Evolutionary conservation across 2,888 invertebrate genomes (phyloP), one percentile per base, ranked within the genome.

Genomic region (Anarsia innoxiella): DNA sequence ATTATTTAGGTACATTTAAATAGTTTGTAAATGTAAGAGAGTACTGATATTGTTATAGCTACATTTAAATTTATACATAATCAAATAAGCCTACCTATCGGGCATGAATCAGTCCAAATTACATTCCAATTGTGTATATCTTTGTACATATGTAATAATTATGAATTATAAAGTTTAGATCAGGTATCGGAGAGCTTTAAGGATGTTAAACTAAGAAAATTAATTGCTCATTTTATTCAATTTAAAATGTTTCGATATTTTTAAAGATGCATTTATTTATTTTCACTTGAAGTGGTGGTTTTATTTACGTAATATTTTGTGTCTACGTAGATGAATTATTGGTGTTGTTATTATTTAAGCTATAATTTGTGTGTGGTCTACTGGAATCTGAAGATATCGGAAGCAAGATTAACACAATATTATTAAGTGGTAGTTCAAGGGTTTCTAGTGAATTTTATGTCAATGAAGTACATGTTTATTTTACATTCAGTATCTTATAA

Each of bases 41-140:
- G 80, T 83, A 80, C 80, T 83, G 79, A 79, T 79, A 73, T 69
- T 67, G 63, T 70, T 73, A 74, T 65, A 65, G 59, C 56, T 63
- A 64, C 54, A n/a, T 50, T 63, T 61, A 59, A 65, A 64, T 58
- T 62, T 66, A 58, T 56, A 59, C 60, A 65, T 69, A 62, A 68
- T 61, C 58, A 62, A 56, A 53, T 39, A 23, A 37, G 33, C 36
- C 35, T 67, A 68, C 63, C 70, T 67, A 56, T 65, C 65, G 61
- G 64, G 68, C 77, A 66, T 69, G 66, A 62, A 52, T 54, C 61
- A 74, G 83, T 83, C 82, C 77, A 83, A 72, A 71, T 70, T 68
- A 82, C 83, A 83, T 83, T 83, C 83, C 83, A 80, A 62, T 66
- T 74, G 67, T n/a, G n/a, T 75, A 67, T 68, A 72, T 71, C 57